A percentile compares a stretch with the other conserved stretches of the same genome.
Conservation (phyloP, 2,888 invertebrate species). For the Rhamphomyia laevipes region DNA sequence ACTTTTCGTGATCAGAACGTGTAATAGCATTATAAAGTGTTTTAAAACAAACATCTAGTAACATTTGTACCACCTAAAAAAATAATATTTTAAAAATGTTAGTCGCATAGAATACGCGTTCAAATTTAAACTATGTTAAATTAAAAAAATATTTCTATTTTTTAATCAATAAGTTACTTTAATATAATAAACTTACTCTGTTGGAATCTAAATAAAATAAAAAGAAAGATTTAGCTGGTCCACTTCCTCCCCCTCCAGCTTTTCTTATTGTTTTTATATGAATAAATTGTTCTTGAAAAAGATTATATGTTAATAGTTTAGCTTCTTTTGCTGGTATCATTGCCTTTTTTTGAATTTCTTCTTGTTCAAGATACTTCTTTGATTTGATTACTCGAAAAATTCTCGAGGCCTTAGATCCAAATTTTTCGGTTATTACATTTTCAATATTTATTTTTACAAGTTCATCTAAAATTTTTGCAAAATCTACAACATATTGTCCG, state of each 20-base stretch:
- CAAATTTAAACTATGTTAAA: no score
- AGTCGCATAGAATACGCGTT: no score
- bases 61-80: conserved; percentile 51
- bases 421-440: conserved; percentile 72
- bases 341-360: conserved; percentile 79
- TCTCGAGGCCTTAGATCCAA: conserved; percentile 72
- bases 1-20: conserved; percentile 51
- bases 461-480: conserved; percentile 55
- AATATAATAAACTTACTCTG: conserved; percentile 39
- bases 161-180: no score
- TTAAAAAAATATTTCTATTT: no score
- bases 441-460: conserved; percentile 61
- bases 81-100: no score
- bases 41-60: conserved; percentile 59
- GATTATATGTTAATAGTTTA: conserved; percentile 72
- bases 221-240: conserved; percentile 69
- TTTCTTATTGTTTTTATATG: conserved; percentile 57
- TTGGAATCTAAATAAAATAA: conserved; percentile 62
- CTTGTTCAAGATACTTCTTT: conserved; percentile 79
- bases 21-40: conserved; percentile 56
- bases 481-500: conserved; percentile 67
- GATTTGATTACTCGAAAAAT: conserved; percentile 75
- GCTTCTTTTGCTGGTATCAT: conserved; percentile 93
- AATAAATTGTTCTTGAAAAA: conserved; percentile 57
- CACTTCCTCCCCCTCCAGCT: conserved; percentile 52